Evolutionary conservation across 2,888 invertebrate genomes (phyloP), one percentile per base, ranked within the genome.

Genomic region (Vandiemenella viatica): DNA sequence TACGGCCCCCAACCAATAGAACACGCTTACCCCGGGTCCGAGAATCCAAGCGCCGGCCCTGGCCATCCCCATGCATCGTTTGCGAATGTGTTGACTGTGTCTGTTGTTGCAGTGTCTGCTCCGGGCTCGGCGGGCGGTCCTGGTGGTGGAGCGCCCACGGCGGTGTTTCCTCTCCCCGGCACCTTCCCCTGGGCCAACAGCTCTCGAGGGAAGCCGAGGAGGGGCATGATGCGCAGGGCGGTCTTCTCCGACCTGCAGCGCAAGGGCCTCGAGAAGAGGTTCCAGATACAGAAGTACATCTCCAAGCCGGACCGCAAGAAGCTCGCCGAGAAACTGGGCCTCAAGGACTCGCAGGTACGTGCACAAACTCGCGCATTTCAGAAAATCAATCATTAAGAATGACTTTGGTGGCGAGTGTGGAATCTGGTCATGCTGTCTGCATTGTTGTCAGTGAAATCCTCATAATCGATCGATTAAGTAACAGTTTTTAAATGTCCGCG

Each of bases 261-360:
- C 41, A 92, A 93, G 59, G 96, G 96, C 0, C 73, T 97, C 56
- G 97, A 97, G 70, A 86, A 92, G 62, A 73, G 92, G 63, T 97
- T 97, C 71, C 91, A 92, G 66, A 81, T 91, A 46, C 96, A 96
- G 69, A 96, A 96, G 68, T 97, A 97, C 71, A 97, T 97, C 66
- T 93, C 92, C 63, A 97, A 97, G 66, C 96, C 96, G 0, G 97
- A 97, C 67, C 75, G 97, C 66, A 96, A 95, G 75, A 93, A 95
- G 62, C 70, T 97, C 54, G 96, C 97, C 0, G 93, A 93, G 65
- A 90, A 93, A 65, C 74, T 97, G 45, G 95, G 93, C 8, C 75
- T 97, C 10, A 96, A 96, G 65, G 96, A 97, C 63, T 95, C 95
- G 55, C 96, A 96, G 85, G 96, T 95, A 61, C 71, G 74, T 55